Evolutionary conservation across 2,888 invertebrate genomes (phyloP).

Genomic region (Cryptocephalus moraei): DNA sequence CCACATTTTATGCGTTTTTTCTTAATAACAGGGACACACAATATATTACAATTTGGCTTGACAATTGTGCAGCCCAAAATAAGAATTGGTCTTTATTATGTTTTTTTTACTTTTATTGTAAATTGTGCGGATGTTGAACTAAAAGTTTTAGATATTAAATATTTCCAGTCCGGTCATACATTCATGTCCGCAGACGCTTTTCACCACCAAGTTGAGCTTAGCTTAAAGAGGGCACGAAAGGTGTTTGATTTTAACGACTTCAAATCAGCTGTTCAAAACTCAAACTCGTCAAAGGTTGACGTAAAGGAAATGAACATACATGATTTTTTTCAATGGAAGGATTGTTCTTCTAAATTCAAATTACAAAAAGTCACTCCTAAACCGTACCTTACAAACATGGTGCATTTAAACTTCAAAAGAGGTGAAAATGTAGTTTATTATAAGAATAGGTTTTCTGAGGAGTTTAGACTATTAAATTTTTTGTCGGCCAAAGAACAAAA

Average conservation of each 20-base stretch:
- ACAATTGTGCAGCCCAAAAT: no score
- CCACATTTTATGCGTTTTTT: no score
- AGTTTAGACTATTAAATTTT: no score
- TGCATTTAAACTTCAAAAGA: neutral
- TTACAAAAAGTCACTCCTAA: neutral
- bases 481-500: no score
- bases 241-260: conserved; percentile 10
- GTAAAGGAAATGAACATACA: conserved; percentile 1
- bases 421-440: neutral
- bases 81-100: no score
- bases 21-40: no score
- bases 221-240: conserved; percentile 6
- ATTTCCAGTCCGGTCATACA: conserved; percentile 2
- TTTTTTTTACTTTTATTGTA: no score
- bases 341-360: neutral
- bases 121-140: conserved; percentile 6
- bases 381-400: neutral
- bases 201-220: conserved; percentile 5
- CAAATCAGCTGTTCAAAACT: conserved; percentile 4
- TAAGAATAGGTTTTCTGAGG: neutral
- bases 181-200: no score
- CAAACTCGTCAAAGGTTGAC: conserved; percentile 2
- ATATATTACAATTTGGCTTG: no score
- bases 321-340: neutral
- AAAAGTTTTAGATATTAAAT: no score